Base-by-base conservation (phyloP, 2,797 vertebrate genomes). In the Cynodonichthys magdalenae region DNA sequence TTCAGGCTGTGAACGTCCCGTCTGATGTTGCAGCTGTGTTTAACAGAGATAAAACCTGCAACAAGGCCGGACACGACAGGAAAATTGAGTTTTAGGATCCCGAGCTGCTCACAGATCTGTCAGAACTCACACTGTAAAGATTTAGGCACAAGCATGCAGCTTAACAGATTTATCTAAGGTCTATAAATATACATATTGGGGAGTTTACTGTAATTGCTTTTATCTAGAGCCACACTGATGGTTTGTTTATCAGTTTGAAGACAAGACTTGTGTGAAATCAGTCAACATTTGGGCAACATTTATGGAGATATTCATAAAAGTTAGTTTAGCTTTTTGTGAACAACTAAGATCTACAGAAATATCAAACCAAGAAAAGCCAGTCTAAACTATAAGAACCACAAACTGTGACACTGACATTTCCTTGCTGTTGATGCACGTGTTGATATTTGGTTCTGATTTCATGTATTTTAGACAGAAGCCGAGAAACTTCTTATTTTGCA, bases 41-140 rank as follows among this genome's bases (percentile, higher is more conserved):
- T 55, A 28, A 66, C 10, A 42, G 59, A 66, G 68, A 62, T 60
- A 49, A 63, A 19, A 45, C 24, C 57, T n/a, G 57, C 36, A 61
- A 34, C 65, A 53, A 66, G 59, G 79, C 66, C 17, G 50, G 64
- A 80, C 78, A 77, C 85, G 83, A 68, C 29, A 58, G 63, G 0
- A 6, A 65, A 71, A 80, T 79, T 81, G 63, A 83, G 87, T 88
- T 78, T 71, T 70, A 61, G 52, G 58, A 74, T 71, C 58, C 58
- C 34, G 20, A 49, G 79, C 79, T 63, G 47, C 63, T 58, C 4
- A 29, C 63, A 61, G 56, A 63, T 63, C 61, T 61, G 61, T 79
- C 77, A 75, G 74, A 69, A 84, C 63, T 81, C 27, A 1, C 9
- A 42, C 70, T 79, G 89, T 83, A 90, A 87, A 84, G 60, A 87